These are phyloP conservation scores for Amblyopsis hoosieri DNA, from an alignment of 2,797 vertebrate species.

Conservation along the genomic window DNA sequence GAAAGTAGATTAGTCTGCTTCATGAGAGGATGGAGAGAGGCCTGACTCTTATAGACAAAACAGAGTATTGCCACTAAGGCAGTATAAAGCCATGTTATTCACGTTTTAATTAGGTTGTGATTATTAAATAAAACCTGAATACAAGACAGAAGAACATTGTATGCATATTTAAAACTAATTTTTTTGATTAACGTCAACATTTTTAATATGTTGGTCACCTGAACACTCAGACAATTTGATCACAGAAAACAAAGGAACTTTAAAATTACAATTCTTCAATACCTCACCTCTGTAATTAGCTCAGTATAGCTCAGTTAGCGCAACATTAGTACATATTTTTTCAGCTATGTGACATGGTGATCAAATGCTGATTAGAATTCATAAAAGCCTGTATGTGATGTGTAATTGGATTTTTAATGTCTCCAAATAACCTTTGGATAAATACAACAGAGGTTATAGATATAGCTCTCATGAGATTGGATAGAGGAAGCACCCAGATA, in stretches of 20 bases:
- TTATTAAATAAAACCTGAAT: slow-evolving; percentile 13
- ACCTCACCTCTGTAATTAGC: not conserved
- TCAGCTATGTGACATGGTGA: slow-evolving; percentile 3
- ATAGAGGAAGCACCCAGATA: slow-evolving; percentile 69
- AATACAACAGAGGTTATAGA: slow-evolving; percentile 62
- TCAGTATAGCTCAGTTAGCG: too few relatives aligned
- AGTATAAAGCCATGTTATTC: slow-evolving; percentile 39
- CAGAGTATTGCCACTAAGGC: slow-evolving; percentile 40
- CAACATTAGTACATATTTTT: not conserved
- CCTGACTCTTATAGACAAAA: slow-evolving; percentile 42
- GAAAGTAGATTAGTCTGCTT: slow-evolving; percentile 69
- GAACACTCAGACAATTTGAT: not conserved
- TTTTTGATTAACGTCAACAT: too few relatives aligned
- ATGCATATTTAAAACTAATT: too few relatives aligned
- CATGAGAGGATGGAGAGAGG: slow-evolving; percentile 46
- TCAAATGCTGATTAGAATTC: slow-evolving; percentile 42
- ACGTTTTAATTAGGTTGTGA: slow-evolving; percentile 33
- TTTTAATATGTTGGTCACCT: too few relatives aligned
- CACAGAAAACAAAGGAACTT: not conserved
- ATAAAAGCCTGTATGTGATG: slow-evolving; percentile 27
- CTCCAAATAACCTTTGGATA: slow-evolving; percentile 70
- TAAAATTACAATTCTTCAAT: not conserved
- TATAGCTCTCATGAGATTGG: slow-evolving; percentile 58
- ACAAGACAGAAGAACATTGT: too few relatives aligned
- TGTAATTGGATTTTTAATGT: slow-evolving; percentile 64